Percentiles rank a stretch among this genome's conserved stretches.
Evolutionary conservation across 2,113 vertebrate genomes (phyloP).

Genomic region (Megaptera novaeangliae): DNA sequence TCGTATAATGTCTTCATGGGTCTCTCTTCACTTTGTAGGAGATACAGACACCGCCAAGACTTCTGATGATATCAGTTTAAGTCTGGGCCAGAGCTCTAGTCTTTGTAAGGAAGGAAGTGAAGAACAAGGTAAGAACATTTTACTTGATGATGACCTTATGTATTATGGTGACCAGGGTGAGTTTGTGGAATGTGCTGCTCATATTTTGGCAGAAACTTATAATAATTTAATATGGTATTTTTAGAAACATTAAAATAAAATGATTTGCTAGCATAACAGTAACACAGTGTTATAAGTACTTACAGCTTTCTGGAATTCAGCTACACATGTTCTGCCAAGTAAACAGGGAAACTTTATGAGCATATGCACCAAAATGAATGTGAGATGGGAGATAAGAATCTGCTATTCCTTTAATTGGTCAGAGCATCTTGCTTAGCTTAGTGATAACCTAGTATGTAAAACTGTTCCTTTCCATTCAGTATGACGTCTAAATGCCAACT

Average conservation of each 20-base stretch:
- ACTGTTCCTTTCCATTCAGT: not conserved
- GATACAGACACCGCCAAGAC: constrained; percentile 91
- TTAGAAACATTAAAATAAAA: not conserved
- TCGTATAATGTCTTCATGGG: not conserved
- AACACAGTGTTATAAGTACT: not conserved
- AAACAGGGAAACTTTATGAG: not conserved
- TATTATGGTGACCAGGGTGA: not conserved
- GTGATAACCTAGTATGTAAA: not conserved
- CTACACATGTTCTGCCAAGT: not conserved
- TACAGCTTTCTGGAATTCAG: not conserved
- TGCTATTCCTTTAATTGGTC: not conserved
- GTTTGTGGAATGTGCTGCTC: not conserved
- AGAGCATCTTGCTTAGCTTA: not conserved
- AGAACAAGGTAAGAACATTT: constrained; percentile 89
- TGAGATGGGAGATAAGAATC: not conserved
- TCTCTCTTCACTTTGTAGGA: constrained; percentile 80
- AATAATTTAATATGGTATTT: not conserved
- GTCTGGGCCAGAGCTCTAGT: constrained; percentile 94
- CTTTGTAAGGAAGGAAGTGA: constrained; percentile 91
- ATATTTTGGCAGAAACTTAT: not conserved
- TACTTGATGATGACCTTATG: not conserved
- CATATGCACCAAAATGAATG: not conserved
- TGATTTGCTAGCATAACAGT: not conserved
- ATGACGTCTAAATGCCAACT: not conserved
- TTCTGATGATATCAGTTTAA: constrained; percentile 96